Base-by-base conservation (phyloP, 2,888 invertebrate species). In the Pammene aurita region DNA sequence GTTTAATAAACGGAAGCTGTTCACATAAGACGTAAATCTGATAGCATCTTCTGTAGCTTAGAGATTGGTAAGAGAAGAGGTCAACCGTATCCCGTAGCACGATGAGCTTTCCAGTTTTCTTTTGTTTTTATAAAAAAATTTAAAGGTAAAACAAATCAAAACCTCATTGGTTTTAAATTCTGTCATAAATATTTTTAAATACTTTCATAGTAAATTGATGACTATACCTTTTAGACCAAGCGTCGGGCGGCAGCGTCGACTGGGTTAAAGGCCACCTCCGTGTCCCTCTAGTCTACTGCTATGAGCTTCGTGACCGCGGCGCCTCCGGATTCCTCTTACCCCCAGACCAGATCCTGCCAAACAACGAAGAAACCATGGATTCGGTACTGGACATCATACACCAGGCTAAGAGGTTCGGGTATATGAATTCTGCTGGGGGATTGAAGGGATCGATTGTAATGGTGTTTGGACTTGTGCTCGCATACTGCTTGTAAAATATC, bases 291-390 rank as follows among this genome's bases (percentile, higher is more conserved):
- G 90, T 94, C 0, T 96, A 95, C 82, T 94, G 95, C 0, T 95
- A 95, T 67, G 96, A 97, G 83, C 89, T 96, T 1, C 89, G 95
- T 0, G 97, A 97, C 76, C 92, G 79, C 5, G 96, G 96, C 0
- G 77, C 79, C 0, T 93, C 93, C 79, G 96, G 96, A 0, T 96
- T 96, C 82, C 75, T 96, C 0, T 85, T 97, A 1, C 96, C 96
- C 0, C 84, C 94, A 0, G 90, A 93, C 0, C 94, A 95, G 80
- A 96, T 97, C 70, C 83, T 94, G 16, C 94, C 95, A 6, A 94
- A 94, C 56, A 93, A 93, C 46, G 83, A 93, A 71, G 96, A 96
- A 79, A 93, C 94, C 0, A 88, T 95, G 83, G 91, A 90, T 50
- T 90, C 90, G 0, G 50, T 90, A 0, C 57, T 90, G 0, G 90